phyloP scores from a whole-genome alignment of 2,888 invertebrate species.

The Eumacrocentrus americanus region DNA sequence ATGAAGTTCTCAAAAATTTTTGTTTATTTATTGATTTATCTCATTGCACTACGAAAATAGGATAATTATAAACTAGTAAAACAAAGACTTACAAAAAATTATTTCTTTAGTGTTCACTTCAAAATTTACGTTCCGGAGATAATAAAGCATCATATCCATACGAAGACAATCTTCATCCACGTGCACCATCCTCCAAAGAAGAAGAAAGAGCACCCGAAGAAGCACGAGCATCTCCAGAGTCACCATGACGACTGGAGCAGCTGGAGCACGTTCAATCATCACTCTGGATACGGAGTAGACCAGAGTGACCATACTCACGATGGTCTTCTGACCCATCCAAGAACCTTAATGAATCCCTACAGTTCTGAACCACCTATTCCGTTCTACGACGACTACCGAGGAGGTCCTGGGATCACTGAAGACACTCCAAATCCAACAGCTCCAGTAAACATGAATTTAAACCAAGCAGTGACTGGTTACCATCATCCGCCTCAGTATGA shows the following conservation, averaged over 20 bases:
- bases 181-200: conserved; percentile 55
- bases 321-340: conserved; percentile 26
- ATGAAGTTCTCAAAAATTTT: neutral
- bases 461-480: conserved; percentile 36
- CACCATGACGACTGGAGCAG: conserved; percentile 54
- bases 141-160: conserved; percentile 68
- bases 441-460: neutral
- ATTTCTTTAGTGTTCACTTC: conserved; percentile 64
- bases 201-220: conserved; percentile 39
- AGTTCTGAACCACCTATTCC: conserved; percentile 33
- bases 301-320: conserved; percentile 21
- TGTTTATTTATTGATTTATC: conserved; percentile 38
- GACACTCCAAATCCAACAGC: conserved; percentile 1
- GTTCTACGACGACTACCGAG: conserved; percentile 27
- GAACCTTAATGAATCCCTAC: too few relatives aligned
- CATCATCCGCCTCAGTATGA: conserved; percentile 40
- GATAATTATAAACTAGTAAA: too few relatives aligned
- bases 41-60: too few relatives aligned
- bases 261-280: conserved; percentile 59
- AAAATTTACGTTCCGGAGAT: conserved; percentile 68
- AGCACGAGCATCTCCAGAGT: conserved; percentile 61
- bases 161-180: conserved; percentile 68
- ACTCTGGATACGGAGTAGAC: conserved; percentile 37
- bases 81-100: neutral
- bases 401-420: conserved; percentile 1